Conservation (phyloP, 2,113 vertebrate genomes). For the Leptodactylus fuscus region DNA sequence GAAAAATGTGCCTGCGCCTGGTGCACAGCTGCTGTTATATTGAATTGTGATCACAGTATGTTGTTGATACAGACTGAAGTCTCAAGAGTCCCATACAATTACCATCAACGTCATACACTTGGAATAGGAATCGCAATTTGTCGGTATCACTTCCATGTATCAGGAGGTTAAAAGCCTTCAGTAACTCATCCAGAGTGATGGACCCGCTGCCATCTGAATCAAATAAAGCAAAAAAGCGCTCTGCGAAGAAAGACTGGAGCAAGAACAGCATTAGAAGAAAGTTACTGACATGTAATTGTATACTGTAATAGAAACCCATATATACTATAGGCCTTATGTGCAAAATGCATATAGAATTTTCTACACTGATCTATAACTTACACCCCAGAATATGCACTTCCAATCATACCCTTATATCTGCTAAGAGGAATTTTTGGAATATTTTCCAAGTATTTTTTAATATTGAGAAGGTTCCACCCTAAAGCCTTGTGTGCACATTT, state of each 20-base stretch:
- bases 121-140: slow-evolving; percentile 90
- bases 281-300: neutral
- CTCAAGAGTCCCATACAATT: slow-evolving; percentile 60
- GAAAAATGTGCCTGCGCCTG: no score
- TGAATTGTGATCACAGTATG: neutral
- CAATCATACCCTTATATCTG: no score
- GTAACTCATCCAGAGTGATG: slow-evolving; percentile 85
- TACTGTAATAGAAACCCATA: neutral
- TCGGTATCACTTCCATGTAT: slow-evolving; percentile 78
- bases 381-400: no score
- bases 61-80: neutral
- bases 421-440: no score
- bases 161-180: slow-evolving; percentile 80
- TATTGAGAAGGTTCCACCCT: no score
- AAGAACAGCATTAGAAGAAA: neutral
- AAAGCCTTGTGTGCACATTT: no score
- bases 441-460: no score
- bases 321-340: neutral
- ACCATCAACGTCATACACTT: slow-evolving; percentile 89
- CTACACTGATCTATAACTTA: no score
- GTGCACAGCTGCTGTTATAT: no score
- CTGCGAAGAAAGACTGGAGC: slow-evolving; percentile 86
- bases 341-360: neutral
- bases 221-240: slow-evolving; percentile 87
- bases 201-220: slow-evolving; percentile 83